Evolutionary conservation across 2,113 vertebrate species (phyloP).

Genomic region (Cynopterus brachyotis): DNA sequence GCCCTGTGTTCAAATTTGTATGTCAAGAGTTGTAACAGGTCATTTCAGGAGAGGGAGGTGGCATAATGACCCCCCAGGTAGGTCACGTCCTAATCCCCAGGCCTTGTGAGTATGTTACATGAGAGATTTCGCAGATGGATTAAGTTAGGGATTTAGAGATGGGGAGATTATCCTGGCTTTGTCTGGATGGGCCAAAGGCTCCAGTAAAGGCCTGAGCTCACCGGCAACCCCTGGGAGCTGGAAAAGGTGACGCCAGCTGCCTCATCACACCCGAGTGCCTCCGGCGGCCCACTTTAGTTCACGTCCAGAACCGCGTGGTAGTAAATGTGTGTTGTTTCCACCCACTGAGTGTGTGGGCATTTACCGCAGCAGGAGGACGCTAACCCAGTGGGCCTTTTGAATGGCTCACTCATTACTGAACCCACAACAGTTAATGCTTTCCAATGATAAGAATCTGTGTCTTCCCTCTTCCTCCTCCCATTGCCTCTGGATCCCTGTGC

Average conservation of each 20-base stretch:
- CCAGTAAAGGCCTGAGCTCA: not conserved
- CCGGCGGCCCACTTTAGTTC: not conserved
- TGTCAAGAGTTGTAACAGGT: not conserved
- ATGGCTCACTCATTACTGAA: not conserved
- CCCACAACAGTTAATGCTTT: not conserved
- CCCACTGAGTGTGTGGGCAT: not conserved
- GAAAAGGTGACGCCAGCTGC: not conserved
- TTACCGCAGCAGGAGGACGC: not conserved
- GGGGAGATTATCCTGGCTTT: not conserved
- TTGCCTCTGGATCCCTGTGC: not conserved
- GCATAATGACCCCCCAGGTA: not conserved
- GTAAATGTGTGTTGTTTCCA: not conserved
- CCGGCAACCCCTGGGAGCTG: not conserved
- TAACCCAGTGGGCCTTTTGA: not conserved
- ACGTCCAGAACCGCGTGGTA: not conserved
- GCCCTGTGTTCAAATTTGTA: not conserved
- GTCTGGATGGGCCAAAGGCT: not conserved
- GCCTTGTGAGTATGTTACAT: not conserved
- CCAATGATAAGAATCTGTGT: not conserved
- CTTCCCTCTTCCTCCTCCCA: not conserved
- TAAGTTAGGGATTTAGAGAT: not conserved
- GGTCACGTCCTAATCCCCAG: not conserved
- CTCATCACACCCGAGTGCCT: fast-evolving
- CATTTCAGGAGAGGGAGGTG: not conserved
- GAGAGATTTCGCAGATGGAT: not conserved